Base-by-base conservation (phyloP, 2,797 vertebrate species). In the Siniperca undulata region DNA sequence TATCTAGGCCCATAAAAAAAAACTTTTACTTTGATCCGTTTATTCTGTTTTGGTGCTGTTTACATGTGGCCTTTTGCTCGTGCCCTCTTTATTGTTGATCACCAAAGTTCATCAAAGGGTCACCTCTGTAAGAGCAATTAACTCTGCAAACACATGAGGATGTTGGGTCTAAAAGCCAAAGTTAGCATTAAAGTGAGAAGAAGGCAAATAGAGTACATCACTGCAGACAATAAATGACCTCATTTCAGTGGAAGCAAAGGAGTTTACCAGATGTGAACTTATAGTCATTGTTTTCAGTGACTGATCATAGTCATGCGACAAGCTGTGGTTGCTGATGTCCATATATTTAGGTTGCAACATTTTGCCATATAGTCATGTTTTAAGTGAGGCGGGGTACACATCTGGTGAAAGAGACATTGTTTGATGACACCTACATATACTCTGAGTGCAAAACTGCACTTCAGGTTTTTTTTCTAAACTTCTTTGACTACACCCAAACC, bases 81-180 rank as follows among this genome's bases (percentile, higher is more conserved):
- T 16, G n/a, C 9, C 38, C 40, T 61, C 59, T 11, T 56, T 38
- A 60, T 36, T 58, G 44, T 67, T n/a, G 13, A 75, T 40, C 61
- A 56, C 46, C 46, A 77, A 70, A 84, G 82, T 87, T 92, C 84
- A 62, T 30, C 24, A 17, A 13, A 20, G 42, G 85, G 88, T 91
- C 83, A 68, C 59, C 20, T 20, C 19, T 20, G 46, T 56, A 8
- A 13, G 24, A 74, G 53, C 72, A 71, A 82, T 85, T 76, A 88
- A 78, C 66, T 90, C 53, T 30, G 81, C 72, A 91, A 93, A 92
- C 59, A 83, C 52, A 24, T 19, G 14, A 67, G 14, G 76, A 46
- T 58, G 64, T 80, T 56, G 66, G 60, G 72, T 71, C 44, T 68
- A 27, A 77, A 73, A 82, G 83, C 34, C 17, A 81, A 86, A 80